Evolutionary conservation across 2,888 invertebrate species (phyloP), one percentile per base, ranked within the genome.

Genomic region (Nyleta sp.): DNA sequence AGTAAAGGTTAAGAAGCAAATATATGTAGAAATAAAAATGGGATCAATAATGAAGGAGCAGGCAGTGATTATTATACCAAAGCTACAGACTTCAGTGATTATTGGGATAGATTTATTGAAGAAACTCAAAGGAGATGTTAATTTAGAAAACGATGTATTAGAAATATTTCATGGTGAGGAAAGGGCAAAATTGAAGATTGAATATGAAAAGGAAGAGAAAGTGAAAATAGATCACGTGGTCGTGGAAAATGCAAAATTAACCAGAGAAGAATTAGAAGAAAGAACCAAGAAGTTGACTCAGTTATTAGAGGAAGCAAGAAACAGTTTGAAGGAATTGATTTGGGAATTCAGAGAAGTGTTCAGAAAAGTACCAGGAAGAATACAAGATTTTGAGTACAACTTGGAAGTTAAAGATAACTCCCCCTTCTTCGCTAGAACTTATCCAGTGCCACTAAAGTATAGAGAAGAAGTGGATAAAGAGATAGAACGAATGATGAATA

Each of bases 401-500:
- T 24, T 50, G 6, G 15, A 31, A 6, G 10, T 50, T 2, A 50
- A 28, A 13, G 28, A 50, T n/a, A 1, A n/a, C 11, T 8, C 8
- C 17, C 28, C n/a, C 6, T n/a, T 8, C 8, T 7, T 31, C 15
- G 15, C n/a, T 24, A 17, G 28, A 28, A 50, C 31, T 15, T 50
- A 50, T 17, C 28, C 50, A 2, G 15, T 50, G 15, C 50, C 24
- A 64, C 17, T 50, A 13, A 2, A 50, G 20, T 59, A 59, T 11
- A 20, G 28, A 40, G 42, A 59, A 17, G 64, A 48, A n/a, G n/a
- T n/a, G n/a, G n/a, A n/a, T n/a, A n/a, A n/a, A n/a, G n/a, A n/a
- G n/a, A n/a, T n/a, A n/a, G 18, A 35, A 55, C 1, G 42, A 55
- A 3, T 10, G 42, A 1, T 42, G 64, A 18, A 64, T 73, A 5